phyloP scores from a whole-genome alignment of 2,113 vertebrate species.

The Rhabdornis inornatus region DNA sequence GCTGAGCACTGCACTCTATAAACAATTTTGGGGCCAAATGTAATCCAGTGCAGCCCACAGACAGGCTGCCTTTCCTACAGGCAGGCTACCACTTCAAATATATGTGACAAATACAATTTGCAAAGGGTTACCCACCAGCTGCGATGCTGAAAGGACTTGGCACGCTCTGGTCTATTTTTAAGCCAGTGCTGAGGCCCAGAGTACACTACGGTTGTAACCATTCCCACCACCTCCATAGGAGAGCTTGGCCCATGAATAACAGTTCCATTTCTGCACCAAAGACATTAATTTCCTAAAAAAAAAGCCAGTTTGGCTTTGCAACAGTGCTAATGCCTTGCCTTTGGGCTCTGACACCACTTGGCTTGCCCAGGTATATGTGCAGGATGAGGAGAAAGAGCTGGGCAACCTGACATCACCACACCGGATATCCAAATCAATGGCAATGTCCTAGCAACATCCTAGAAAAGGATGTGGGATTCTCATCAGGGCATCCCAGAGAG shows the following conservation, averaged over 20 bases:
- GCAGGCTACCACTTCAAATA: neutral
- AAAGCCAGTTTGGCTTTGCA: neutral
- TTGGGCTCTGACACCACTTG: neutral
- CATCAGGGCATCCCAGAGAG: neutral
- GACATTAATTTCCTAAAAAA: neutral
- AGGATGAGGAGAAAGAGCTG: neutral
- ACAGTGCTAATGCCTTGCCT: neutral
- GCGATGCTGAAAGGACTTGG: fast-evolving
- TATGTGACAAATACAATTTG: neutral
- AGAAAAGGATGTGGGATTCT: neutral
- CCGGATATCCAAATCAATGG: neutral
- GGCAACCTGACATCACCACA: neutral
- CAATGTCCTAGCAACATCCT: fast-evolving
- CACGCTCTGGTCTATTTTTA: neutral
- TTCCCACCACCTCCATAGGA: neutral
- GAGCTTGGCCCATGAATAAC: fast-evolving
- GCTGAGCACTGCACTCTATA: fast-evolving
- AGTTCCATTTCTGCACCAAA: neutral
- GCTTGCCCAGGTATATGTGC: neutral
- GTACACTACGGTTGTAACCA: neutral
- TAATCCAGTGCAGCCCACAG: neutral
- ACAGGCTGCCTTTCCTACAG: neutral
- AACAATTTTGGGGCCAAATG: neutral
- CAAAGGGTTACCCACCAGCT: neutral
- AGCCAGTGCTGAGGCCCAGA: neutral